Conservation (phyloP, 2,113 vertebrate species). For the Tympanuchus pallidicinctus region DNA sequence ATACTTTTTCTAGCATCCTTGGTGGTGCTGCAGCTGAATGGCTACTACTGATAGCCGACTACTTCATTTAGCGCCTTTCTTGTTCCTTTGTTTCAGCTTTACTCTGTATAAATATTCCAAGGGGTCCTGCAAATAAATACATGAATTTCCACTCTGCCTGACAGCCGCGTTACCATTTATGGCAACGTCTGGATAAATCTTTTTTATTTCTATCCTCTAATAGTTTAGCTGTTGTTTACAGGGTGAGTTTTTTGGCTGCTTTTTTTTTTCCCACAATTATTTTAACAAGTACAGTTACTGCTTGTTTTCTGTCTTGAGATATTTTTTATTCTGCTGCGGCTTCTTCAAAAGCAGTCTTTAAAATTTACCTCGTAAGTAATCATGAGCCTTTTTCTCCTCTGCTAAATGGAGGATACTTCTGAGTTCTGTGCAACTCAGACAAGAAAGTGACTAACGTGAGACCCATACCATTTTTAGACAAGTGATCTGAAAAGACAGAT, state of each 20-base stretch:
- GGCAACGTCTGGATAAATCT: neutral
- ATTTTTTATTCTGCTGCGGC: neutral
- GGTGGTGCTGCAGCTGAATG: neutral
- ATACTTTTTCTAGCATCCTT: neutral
- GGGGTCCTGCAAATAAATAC: neutral
- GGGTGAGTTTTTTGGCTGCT: neutral
- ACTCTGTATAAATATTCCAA: neutral
- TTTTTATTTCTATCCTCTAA: neutral
- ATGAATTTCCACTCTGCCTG: neutral
- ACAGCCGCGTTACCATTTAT: neutral
- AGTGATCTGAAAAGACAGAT: neutral
- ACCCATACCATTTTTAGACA: neutral
- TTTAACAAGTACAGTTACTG: neutral
- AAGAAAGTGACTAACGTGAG: neutral
- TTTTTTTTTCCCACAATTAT: neutral
- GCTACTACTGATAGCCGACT: neutral
- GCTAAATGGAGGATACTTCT: neutral
- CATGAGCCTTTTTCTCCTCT: neutral
- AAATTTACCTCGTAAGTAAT: neutral
- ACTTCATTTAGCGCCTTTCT: neutral
- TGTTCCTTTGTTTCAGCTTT: neutral
- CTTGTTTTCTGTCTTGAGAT: neutral
- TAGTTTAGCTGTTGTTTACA: neutral
- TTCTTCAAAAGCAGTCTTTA: neutral
- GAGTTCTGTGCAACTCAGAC: neutral